A percentile compares a stretch with the other conserved stretches of the same genome.
Evolutionary conservation across 2,113 vertebrate species (phyloP).

Genomic region (Epinephelus moara): DNA sequence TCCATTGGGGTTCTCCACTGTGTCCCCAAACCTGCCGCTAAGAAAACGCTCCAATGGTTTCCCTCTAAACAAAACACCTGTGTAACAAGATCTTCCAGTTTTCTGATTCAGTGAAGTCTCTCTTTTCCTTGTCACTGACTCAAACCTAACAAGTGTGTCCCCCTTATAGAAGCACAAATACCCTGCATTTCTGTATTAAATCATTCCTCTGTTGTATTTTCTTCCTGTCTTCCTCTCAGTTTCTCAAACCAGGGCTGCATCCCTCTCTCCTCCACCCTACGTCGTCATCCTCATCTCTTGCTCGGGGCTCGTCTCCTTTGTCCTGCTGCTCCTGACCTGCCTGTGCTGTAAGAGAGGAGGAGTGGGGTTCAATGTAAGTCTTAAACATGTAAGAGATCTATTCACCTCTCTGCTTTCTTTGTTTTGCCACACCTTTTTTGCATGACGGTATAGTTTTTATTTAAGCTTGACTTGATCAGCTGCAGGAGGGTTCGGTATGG

Average conservation of each 20-base stretch:
- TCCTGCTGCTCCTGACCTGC: conserved; percentile 94
- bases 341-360: conserved; percentile 93
- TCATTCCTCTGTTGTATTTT: conserved; percentile 37
- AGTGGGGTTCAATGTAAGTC: conserved; percentile 94
- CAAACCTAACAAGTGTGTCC: conserved; percentile 52
- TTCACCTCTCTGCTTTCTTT: conserved; percentile 61
- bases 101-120: conserved; percentile 64
- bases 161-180: not conserved
- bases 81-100: conserved; percentile 67
- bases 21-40: conserved; percentile 74
- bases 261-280: conserved; percentile 92
- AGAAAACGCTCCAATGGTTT: conserved; percentile 74
- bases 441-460: conserved; percentile 25
- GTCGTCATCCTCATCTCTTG: conserved; percentile 94
- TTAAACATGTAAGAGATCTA: conserved; percentile 75
- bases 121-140: conserved; percentile 68
- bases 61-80: conserved; percentile 66
- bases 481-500: not conserved
- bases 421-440: conserved; percentile 46
- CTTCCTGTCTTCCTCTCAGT: conserved; percentile 69
- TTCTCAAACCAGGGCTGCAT: conserved; percentile 84
- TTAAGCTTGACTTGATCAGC: conserved; percentile 9
- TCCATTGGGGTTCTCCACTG: conserved; percentile 81
- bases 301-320: conserved; percentile 92
- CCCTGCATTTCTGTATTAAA: conserved; percentile 32